A percentile compares a stretch with the other conserved stretches of the same genome.
Conservation (phyloP, 2,888 invertebrate genomes). For the Chymomyza fuscimana region DNA sequence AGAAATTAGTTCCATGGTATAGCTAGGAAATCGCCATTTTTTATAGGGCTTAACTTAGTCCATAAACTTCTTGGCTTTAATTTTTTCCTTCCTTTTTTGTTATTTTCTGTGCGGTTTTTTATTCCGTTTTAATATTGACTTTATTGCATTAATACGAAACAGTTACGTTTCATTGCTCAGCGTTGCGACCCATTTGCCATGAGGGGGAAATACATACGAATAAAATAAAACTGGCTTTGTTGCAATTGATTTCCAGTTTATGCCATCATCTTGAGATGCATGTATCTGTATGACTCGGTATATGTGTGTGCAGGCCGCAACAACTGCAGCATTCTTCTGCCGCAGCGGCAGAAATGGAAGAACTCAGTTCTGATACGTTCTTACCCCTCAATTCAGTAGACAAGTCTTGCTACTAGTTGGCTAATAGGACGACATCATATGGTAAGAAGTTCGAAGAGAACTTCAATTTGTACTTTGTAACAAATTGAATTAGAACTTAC, state of each 20-base stretch:
- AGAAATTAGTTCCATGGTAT: too few species aligned
- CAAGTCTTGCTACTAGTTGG: too few species aligned
- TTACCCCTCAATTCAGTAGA: too few species aligned
- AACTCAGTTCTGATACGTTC: too few species aligned
- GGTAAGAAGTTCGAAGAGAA: too few species aligned
- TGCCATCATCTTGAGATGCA: conserved; percentile 13
- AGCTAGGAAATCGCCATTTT: not conserved
- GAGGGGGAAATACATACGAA: not conserved
- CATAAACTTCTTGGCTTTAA: not conserved
- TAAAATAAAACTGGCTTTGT: conserved; percentile 35
- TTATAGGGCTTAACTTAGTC: not conserved
- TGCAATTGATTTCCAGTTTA: conserved; percentile 24
- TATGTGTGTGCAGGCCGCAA: conserved; percentile 2
- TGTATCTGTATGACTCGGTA: not conserved
- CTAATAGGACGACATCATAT: too few species aligned
- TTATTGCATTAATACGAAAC: conserved; percentile 68
- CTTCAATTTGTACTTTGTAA: too few species aligned
- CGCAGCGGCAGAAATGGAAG: not conserved
- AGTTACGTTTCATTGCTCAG: conserved; percentile 74
- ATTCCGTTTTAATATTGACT: not conserved
- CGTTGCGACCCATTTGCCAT: conserved; percentile 68
- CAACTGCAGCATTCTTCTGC: not conserved
- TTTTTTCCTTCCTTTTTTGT: not conserved
- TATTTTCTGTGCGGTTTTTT: not conserved
- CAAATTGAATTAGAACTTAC: too few species aligned